These are phyloP conservation scores for Montipora foliosa DNA, from an alignment of 64 coral and sea anemone species.

Conservation along the genomic window DNA sequence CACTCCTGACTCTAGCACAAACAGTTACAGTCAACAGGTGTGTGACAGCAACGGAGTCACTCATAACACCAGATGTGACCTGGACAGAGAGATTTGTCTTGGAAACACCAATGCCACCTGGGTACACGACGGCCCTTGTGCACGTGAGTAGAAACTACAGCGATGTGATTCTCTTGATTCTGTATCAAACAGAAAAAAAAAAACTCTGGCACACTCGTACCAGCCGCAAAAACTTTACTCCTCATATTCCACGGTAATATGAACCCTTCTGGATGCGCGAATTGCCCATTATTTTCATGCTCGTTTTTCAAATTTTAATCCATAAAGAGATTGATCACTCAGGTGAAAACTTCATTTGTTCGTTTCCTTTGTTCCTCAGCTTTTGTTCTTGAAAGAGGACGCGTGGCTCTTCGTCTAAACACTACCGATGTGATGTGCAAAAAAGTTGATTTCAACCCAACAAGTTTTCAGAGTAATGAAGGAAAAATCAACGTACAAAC, in stretches of 20 bases:
- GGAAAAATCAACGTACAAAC: slow-evolving; percentile 68
- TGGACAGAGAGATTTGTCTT: neutral
- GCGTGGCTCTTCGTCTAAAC: slow-evolving; percentile 60
- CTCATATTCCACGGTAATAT: too few species aligned
- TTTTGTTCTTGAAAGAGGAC: slow-evolving; percentile 69
- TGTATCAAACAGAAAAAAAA: too few species aligned
- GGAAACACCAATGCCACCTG: neutral
- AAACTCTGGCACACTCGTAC: too few species aligned
- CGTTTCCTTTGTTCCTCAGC: slow-evolving; percentile 11
- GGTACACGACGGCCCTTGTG: neutral
- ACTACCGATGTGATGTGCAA: slow-evolving; percentile 81
- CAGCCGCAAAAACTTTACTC: too few species aligned
- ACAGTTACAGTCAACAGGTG: neutral
- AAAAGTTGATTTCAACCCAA: slow-evolving; percentile 5
- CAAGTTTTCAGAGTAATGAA: neutral
- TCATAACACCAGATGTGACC: neutral
- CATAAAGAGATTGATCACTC: too few species aligned
- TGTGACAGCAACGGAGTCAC: neutral
- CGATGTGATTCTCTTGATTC: too few species aligned
- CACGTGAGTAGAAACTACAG: neutral
- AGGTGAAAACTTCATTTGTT: neutral
- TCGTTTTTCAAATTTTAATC: too few species aligned
- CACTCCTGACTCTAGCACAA: neutral
- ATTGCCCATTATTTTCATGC: too few species aligned
- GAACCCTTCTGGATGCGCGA: too few species aligned